phyloP scores from a whole-genome alignment of 2,797 vertebrate genomes.

The Columba guinea region DNA sequence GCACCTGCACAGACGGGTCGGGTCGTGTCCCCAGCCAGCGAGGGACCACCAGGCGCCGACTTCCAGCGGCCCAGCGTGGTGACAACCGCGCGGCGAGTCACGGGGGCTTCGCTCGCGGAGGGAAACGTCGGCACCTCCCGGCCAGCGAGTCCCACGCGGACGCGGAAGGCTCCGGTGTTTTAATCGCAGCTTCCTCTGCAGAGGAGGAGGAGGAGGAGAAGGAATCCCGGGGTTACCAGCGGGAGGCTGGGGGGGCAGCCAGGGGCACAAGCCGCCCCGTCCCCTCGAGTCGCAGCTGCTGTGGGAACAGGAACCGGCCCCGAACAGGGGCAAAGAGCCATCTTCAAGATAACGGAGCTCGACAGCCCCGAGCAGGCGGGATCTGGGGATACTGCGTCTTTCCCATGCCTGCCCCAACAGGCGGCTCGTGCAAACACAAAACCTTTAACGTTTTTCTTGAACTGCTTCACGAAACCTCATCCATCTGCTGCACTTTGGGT shows the following conservation, averaged over 20 bases:
- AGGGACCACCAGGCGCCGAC: rapidly evolving
- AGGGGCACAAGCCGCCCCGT: neutral
- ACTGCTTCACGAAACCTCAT: neutral
- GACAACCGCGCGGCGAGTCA: neutral
- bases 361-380: neutral
- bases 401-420: neutral
- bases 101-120: rapidly evolving
- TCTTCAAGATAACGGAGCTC: neutral
- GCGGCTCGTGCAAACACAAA: neutral
- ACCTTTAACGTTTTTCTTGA: neutral
- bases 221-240: too few species aligned
- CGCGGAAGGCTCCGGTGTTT: rapidly evolving
- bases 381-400: neutral
- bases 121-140: neutral
- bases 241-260: neutral
- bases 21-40: rapidly evolving
- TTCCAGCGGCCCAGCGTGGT: neutral
- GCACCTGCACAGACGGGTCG: neutral
- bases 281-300: rapidly evolving
- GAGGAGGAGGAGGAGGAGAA: neutral
- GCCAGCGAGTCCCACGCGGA: neutral
- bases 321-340: rapidly evolving
- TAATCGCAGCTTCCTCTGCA: neutral
- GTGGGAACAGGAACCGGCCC: neutral
- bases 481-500: neutral